Evolutionary conservation across 2,113 vertebrate species (phyloP), one percentile per base, ranked within the genome.

Genomic region (Sinosuthora webbiana): DNA sequence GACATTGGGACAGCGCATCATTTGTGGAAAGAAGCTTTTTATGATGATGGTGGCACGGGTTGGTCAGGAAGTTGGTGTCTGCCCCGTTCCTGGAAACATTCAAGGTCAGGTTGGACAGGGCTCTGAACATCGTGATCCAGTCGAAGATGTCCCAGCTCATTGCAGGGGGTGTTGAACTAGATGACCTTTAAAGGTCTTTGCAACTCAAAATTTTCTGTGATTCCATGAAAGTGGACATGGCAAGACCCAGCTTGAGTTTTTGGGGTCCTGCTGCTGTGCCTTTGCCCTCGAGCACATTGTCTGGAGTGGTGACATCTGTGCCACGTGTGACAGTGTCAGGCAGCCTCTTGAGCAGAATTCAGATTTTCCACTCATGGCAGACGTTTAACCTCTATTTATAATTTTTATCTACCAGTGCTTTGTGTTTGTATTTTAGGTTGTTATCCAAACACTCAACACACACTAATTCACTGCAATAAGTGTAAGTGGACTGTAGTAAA

Each of bases 401-500:
- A 60, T 77, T 93, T 94, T 90, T 73, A 57, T 57, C 84, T 83
- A 44, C 35, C 63, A 68, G 35, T 15, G 37, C 35, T 45, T 70
- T 64, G 80, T 68, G 15, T 75, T 73, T 90, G 6, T 85, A 7
- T 55, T 81, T 79, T 41, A 7, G 0, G 9, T 87, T 85, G 78
- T 93, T 94, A 55, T 16, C 67, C 82, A 80, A 4, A 50, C 87
- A 44, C 84, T 90, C 74, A 30, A 8, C 67, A 64, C 55, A 65
- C 59, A 13, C 75, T 90, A 55, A 94, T 77, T 91, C 75, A 15
- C 67, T 93, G 84, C 87, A 65, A 2, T 68, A 53, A 94, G 79
- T 78, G 50, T 83, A 77, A 94, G 93, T 95, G 89, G 94, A 57
- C 84, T 4, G 3, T 69, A 80, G 90, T 83, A 83, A 96, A 87